phyloP scores from a whole-genome alignment of 2,113 vertebrate genomes.

The Chloropsis hardwickii region DNA sequence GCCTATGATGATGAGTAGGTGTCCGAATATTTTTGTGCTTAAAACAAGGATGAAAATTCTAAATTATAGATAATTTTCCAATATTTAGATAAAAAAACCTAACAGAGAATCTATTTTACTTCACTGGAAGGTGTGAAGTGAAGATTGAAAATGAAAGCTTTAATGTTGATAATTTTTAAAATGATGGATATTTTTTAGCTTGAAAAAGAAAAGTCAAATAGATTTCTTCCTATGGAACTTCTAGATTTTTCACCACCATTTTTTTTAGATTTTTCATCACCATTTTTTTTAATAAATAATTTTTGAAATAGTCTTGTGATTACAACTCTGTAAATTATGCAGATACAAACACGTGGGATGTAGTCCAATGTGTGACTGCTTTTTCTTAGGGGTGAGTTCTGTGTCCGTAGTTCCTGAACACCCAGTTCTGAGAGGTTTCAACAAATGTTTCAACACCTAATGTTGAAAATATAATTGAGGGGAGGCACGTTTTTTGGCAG shows the following conservation, averaged over 20 bases:
- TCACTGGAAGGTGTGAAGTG: background rate
- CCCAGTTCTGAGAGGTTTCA: background rate
- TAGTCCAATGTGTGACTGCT: background rate
- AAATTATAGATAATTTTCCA: background rate
- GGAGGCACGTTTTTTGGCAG: background rate
- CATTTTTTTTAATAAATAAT: background rate
- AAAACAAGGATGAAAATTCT: background rate
- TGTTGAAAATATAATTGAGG: background rate
- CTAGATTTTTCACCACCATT: background rate
- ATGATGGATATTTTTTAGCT: background rate
- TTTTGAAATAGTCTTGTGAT: background rate
- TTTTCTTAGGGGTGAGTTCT: background rate
- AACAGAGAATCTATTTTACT: background rate
- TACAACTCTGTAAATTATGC: background rate
- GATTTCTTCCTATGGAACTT: background rate
- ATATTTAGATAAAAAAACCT: background rate
- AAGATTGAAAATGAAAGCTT: background rate
- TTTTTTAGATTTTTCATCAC: background rate
- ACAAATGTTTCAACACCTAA: background rate
- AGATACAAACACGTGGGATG: rapidly evolving
- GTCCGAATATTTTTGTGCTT: background rate
- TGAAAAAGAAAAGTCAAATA: background rate
- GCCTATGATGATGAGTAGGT: background rate
- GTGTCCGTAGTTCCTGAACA: background rate
- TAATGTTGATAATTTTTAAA: background rate